Percentiles rank a stretch among this genome's conserved stretches.
phyloP scores from a whole-genome alignment of 1,140 invertebrate species.

The Diprion similis region DNA sequence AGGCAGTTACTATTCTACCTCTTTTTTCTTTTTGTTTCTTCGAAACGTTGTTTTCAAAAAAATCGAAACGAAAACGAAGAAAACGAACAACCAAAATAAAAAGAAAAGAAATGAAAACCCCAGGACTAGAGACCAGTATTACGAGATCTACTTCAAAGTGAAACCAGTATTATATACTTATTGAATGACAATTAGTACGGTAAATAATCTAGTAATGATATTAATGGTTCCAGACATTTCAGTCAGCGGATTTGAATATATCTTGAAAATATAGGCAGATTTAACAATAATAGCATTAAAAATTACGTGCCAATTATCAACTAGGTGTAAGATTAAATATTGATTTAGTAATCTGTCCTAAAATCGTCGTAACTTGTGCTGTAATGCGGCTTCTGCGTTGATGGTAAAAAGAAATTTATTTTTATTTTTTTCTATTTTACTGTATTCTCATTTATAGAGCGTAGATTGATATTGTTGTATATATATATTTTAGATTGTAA shows the following conservation, averaged over 20 bases:
- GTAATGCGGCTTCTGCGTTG: slow-evolving; percentile 5
- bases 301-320: no score
- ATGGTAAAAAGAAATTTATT: slow-evolving; percentile 13
- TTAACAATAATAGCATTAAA: no score
- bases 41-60: no score
- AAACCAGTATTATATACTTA: slow-evolving; percentile 52
- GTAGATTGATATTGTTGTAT: background rate
- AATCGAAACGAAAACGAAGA: no score
- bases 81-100: no score
- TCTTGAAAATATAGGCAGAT: no score
- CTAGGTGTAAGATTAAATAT: slow-evolving; percentile 8
- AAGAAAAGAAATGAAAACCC: no score
- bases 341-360: slow-evolving; percentile 19
- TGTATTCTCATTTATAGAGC: no score
- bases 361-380: slow-evolving; percentile 9
- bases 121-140: slow-evolving; percentile 56
- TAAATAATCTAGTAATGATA: background rate
- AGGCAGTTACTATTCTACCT: no score
- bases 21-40: no score
- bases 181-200: slow-evolving; percentile 8
- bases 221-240: background rate
- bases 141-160: slow-evolving; percentile 52
- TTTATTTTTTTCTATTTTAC: slow-evolving; percentile 30
- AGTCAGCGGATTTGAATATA: background rate
- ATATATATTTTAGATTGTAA: background rate